phyloP scores from a whole-genome alignment of 2,888 invertebrate genomes.

The Drosophila subquinaria region DNA sequence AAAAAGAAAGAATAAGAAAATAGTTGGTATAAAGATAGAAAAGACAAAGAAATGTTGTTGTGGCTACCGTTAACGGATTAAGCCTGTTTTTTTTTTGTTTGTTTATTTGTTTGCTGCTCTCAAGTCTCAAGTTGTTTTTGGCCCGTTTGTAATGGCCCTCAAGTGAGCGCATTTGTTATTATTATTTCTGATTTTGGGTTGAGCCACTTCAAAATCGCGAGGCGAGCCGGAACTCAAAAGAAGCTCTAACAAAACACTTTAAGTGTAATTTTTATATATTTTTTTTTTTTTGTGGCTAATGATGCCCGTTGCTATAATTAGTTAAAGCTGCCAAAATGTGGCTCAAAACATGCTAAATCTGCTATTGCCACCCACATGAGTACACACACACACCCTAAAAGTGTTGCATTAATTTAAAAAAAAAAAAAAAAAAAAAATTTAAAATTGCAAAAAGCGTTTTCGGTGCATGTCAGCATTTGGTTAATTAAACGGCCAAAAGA shows the following conservation, averaged over 20 bases:
- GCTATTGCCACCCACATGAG: constrained; percentile 26
- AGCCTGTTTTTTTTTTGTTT: constrained; percentile 5
- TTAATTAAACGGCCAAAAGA: constrained; percentile 67
- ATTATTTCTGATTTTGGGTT: neutral
- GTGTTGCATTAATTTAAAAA: constrained; percentile 33
- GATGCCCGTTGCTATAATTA: constrained; percentile 71
- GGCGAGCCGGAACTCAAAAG: constrained; percentile 71
- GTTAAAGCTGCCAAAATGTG: constrained; percentile 53
- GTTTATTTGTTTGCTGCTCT: constrained; percentile 25
- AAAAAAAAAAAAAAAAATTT: constrained; percentile 25
- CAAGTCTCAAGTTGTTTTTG: constrained; percentile 35
- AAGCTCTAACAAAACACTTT: constrained; percentile 1
- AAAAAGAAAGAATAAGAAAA: neutral
- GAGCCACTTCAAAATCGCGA: constrained; percentile 25
- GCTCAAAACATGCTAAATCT: constrained; percentile 1
- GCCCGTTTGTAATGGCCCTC: constrained; percentile 67
- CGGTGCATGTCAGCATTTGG: constrained; percentile 66
- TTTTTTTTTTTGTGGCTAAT: constrained; percentile 24
- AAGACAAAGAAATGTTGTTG: constrained; percentile 16
- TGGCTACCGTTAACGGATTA: constrained; percentile 55
- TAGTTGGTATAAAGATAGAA: neutral
- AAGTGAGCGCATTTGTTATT: constrained; percentile 61
- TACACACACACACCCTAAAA: constrained; percentile 14
- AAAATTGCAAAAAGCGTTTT: constrained; percentile 70
- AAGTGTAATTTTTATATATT: neutral